These are phyloP conservation scores for Forficula auricularia DNA, from an alignment of 1,140 invertebrate genomes.

Conservation along the genomic window DNA sequence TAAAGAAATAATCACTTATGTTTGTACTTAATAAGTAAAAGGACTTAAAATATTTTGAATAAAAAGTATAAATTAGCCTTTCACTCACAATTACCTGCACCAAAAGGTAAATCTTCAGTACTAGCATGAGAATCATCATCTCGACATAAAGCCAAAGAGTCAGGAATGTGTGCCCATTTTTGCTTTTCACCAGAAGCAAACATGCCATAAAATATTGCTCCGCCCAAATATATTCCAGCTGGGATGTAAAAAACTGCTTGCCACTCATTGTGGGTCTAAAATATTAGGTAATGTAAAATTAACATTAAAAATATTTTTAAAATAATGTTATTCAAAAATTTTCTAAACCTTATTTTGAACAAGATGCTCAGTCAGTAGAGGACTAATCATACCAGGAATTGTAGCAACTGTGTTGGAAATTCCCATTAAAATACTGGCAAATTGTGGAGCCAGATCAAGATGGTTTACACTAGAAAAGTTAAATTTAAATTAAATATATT, in stretches of 20 bases:
- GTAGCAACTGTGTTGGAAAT: slow-evolving; percentile 36
- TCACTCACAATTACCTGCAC: slow-evolving; percentile 9
- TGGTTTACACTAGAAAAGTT: slow-evolving; percentile 28
- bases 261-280: slow-evolving; percentile 29
- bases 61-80: too few species aligned
- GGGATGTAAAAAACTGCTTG: slow-evolving; percentile 32
- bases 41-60: too few species aligned
- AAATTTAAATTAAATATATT: neutral
- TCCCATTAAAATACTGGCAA: slow-evolving; percentile 29
- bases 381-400: slow-evolving; percentile 34
- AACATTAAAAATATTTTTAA: slow-evolving; percentile 1
- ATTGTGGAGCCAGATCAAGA: slow-evolving; percentile 33
- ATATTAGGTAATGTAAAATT: slow-evolving; percentile 10
- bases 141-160: slow-evolving; percentile 4
- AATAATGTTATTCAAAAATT: neutral
- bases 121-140: slow-evolving; percentile 9
- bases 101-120: slow-evolving; percentile 12
- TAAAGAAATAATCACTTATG: too few species aligned
- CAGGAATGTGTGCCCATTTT: slow-evolving; percentile 20
- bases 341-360: slow-evolving; percentile 21
- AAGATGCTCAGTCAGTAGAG: slow-evolving; percentile 28
- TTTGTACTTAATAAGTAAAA: too few species aligned
- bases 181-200: slow-evolving; percentile 31
- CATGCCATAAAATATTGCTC: slow-evolving; percentile 27
- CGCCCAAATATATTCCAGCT: slow-evolving; percentile 27